A percentile compares a stretch with the other conserved stretches of the same genome.
These are phyloP conservation scores for Eulithis testata DNA, from an alignment of 2,888 invertebrate species.

Conservation along the genomic window DNA sequence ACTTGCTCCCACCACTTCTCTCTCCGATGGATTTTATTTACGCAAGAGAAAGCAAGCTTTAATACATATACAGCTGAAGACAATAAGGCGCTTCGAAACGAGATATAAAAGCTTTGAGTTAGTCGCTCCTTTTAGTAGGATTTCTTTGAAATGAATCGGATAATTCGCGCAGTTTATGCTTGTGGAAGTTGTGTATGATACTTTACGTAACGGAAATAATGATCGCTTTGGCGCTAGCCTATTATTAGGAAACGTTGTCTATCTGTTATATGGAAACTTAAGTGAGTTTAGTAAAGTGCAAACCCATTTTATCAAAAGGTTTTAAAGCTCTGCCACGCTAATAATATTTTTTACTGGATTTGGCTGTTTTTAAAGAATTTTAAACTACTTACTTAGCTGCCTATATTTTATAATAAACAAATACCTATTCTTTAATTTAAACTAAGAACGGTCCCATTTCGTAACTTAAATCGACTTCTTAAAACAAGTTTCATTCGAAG, in stretches of 20 bases:
- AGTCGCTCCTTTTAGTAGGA: conserved; percentile 81
- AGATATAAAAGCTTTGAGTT: conserved; percentile 85
- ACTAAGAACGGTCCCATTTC: conserved; percentile 54
- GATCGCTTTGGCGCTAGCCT: conserved; percentile 39
- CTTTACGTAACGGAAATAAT: conserved; percentile 71
- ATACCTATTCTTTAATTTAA: conserved; percentile 40
- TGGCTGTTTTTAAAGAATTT: too few relatives aligned
- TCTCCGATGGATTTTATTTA: conserved; percentile 81
- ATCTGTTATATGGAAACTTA: background rate
- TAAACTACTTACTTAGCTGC: too few relatives aligned
- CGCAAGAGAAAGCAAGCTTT: conserved; percentile 83
- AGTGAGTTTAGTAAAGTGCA: background rate
- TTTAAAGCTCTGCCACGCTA: background rate
- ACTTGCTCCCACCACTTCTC: conserved; percentile 77
- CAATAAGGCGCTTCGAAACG: conserved; percentile 81
- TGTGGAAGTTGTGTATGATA: conserved; percentile 64
- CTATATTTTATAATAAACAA: conserved; percentile 8
- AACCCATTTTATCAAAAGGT: background rate
- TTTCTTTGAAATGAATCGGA: conserved; percentile 84
- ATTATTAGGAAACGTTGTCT: too few relatives aligned
- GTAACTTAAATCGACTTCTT: conserved; percentile 80
- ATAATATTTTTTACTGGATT: background rate
- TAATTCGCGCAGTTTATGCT: conserved; percentile 80
- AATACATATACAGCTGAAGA: conserved; percentile 82
- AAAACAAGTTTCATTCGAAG: conserved; percentile 68